Conservation (phyloP, 1,140 invertebrate genomes). For the Penaeus japonicus region DNA sequence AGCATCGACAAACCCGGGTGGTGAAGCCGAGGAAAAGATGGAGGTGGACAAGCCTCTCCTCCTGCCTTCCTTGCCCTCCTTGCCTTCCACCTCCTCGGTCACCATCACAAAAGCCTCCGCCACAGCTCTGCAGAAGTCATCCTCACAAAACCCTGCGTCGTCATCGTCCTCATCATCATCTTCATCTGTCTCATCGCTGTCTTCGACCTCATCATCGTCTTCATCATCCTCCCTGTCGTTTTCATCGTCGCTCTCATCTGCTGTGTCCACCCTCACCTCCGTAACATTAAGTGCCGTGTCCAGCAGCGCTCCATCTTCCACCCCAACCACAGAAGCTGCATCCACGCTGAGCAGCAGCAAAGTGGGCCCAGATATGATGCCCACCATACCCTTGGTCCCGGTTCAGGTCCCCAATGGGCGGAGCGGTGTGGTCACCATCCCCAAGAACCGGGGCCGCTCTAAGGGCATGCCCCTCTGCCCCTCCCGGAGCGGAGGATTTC, state of each 20-base stretch:
- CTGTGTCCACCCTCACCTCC: not conserved
- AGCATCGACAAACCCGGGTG: constrained; percentile 3
- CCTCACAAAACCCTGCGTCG: not conserved
- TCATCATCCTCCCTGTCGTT: constrained; percentile 22
- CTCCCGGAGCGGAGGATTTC: constrained; percentile 26
- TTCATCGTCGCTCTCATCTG: not conserved
- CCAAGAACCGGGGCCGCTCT: constrained; percentile 33
- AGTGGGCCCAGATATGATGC: constrained; percentile 56
- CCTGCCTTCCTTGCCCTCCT: constrained; percentile 23
- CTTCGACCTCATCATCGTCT: not conserved
- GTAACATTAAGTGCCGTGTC: constrained; percentile 11
- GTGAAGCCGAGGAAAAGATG: constrained; percentile 41
- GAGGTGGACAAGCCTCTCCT: constrained; percentile 38
- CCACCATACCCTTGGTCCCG: constrained; percentile 57
- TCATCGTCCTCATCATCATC: constrained; percentile 21
- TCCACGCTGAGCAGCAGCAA: constrained; percentile 23
- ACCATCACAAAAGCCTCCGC: constrained; percentile 44
- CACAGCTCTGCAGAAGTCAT: constrained; percentile 26
- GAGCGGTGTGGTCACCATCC: constrained; percentile 27
- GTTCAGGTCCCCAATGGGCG: constrained; percentile 51
- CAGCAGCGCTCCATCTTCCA: constrained; percentile 17
- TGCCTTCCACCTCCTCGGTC: constrained; percentile 39
- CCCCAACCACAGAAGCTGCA: not conserved
- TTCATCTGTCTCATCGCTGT: not conserved
- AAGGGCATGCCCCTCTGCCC: constrained; percentile 40